Evolutionary conservation across 1,140 invertebrate genomes (phyloP), one percentile per base, ranked within the genome.

Genomic region (Aphaenogaster floridana): DNA sequence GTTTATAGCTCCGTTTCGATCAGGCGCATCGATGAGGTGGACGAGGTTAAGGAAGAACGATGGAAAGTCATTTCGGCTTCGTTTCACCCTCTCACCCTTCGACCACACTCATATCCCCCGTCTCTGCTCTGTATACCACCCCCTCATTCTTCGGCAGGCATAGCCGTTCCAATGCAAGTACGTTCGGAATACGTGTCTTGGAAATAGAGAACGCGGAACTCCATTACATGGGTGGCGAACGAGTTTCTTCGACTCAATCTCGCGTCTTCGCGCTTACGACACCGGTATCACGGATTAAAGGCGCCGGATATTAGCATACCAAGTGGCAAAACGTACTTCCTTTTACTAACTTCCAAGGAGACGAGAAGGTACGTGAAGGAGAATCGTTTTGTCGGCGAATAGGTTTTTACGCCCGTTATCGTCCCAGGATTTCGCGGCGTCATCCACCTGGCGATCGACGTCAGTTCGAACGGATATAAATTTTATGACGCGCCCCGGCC

Each of bases 231-330:
- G 9, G 54, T 61, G 54, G 17, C 88, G 78, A 90, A 89, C 72
- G 78, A 90, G 78, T 87, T 87, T 69, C 88, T 80, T 90, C 88
- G 79, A 80, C 69, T 90, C 89, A 48, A 90, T 90, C 68, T 69
- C 76, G 78, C 78, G 28, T 11, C 66, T 57, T 84, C 45, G 28
- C 2, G 34, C n/a, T 74, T 34, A 54, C 36, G 68, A 84, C 45
- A 39, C 8, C 34, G 50, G 61, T 78, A 90, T 72, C 74, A 39
- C n/a, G 77, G 63, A 84, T 76, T 86, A 90, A 90, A 90, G 69
- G 50, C 11, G 68, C 54, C 86, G 89, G 89, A 90, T 90, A 90
- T 90, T 90, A 90, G 89, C 89, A 78, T 88, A 81, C 50, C 76
- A 79, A 80, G 50, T 76, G 11, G 66, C 48, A 72, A 89, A 89